Evolutionary conservation across 1,140 invertebrate species (phyloP).

Genomic region (Drosophila jambulina): DNA sequence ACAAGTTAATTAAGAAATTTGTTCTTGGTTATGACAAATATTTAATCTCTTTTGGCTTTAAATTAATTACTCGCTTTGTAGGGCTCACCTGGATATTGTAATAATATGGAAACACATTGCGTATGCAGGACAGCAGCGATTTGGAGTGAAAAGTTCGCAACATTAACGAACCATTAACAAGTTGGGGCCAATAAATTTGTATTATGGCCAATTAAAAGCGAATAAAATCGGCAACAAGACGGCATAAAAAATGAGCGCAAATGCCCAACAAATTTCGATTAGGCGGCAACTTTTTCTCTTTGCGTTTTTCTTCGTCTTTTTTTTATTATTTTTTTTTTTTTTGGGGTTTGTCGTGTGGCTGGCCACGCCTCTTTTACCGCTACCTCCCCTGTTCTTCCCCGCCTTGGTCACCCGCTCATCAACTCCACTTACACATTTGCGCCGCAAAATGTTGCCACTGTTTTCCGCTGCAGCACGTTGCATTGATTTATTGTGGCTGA

Average conservation of each 20-base stretch:
- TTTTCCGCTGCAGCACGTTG: conserved; percentile 73
- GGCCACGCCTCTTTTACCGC: conserved; percentile 18
- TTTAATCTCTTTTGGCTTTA: conserved; percentile 46
- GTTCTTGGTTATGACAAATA: conserved; percentile 40
- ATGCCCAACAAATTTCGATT: conserved; percentile 83
- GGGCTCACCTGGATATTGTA: conserved; percentile 19
- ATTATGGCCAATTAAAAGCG: conserved; percentile 82
- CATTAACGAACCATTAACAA: conserved; percentile 82
- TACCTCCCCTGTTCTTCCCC: background rate
- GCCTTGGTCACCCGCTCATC: conserved; percentile 55
- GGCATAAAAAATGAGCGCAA: conserved; percentile 72
- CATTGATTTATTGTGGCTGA: conserved; percentile 82
- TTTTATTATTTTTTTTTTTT: background rate
- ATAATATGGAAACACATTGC: conserved; percentile 29
- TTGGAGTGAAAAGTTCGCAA: conserved; percentile 60
- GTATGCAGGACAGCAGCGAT: conserved; percentile 25
- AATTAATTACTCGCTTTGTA: conserved; percentile 36
- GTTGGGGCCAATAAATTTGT: conserved; percentile 76
- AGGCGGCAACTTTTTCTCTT: conserved; percentile 57
- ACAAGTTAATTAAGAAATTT: conserved; percentile 25
- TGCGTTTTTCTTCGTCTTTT: background rate
- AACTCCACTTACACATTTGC: conserved; percentile 82
- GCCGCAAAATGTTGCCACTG: conserved; percentile 76
- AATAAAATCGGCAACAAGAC: conserved; percentile 74
- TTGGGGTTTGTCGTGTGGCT: conserved; percentile 51